A percentile compares a stretch with the other conserved stretches of the same genome.
Evolutionary conservation across 2,888 invertebrate species (phyloP).

Genomic region (Zeuzera pyrina): DNA sequence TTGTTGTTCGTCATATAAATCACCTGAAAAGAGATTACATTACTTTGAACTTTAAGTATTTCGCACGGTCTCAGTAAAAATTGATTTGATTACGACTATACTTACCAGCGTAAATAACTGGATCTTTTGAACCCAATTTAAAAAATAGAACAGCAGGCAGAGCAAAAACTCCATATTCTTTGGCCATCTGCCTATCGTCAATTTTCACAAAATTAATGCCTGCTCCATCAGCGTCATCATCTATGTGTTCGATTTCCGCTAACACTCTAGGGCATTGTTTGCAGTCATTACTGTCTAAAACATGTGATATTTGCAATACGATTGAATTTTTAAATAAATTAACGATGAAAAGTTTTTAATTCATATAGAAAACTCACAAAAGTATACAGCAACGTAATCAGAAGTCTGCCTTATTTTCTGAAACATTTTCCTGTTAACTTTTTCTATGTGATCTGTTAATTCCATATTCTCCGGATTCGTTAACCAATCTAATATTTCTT

Average conservation of each 20-base stretch:
- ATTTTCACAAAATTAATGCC: constrained; percentile 95
- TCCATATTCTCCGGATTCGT: constrained; percentile 96
- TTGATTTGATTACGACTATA: not conserved
- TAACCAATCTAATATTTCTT: constrained; percentile 92
- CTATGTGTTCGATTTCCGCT: constrained; percentile 92
- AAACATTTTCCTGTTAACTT: constrained; percentile 94
- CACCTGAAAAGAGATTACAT: constrained; percentile 66
- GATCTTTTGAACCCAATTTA: constrained; percentile 88
- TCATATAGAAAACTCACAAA: constrained; percentile 80
- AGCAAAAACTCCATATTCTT: constrained; percentile 91
- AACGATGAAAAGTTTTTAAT: constrained; percentile 5
- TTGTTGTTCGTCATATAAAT: constrained; percentile 89
- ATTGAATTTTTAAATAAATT: constrained; percentile 30
- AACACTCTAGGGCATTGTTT: constrained; percentile 93
- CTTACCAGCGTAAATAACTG: constrained; percentile 90
- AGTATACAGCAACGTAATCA: constrained; percentile 92
- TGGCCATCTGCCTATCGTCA: constrained; percentile 89
- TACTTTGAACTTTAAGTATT: not conserved
- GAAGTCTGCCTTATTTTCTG: constrained; percentile 90
- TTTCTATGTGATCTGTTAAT: constrained; percentile 91
- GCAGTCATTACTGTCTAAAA: constrained; percentile 94
- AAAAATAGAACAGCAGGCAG: constrained; percentile 93
- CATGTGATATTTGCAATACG: constrained; percentile 64
- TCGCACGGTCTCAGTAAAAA: not conserved
- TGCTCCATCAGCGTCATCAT: constrained; percentile 91